Evolutionary conservation across 2,888 invertebrate genomes (phyloP).

Genomic region (Creontiades dilutus): DNA sequence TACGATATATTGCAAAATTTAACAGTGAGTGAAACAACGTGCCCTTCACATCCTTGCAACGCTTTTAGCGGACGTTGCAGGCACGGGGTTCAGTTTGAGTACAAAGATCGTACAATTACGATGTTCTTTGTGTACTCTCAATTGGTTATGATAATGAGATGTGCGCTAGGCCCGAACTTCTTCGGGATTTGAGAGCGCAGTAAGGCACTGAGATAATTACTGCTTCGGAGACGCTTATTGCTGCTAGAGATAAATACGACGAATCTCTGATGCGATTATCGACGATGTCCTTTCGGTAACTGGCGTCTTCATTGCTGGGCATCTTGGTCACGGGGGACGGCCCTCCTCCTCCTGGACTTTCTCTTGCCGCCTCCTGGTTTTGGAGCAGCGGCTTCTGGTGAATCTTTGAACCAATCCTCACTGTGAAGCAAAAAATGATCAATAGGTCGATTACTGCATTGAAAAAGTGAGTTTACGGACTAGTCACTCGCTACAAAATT

Average conservation of each 20-base stretch:
- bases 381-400: slow-evolving; percentile 79
- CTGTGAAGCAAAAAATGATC: slow-evolving; percentile 78
- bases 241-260: too few species aligned
- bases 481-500: too few species aligned
- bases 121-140: background rate
- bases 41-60: background rate
- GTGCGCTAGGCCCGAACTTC: background rate
- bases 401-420: slow-evolving; percentile 95
- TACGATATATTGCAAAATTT: background rate
- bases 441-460: too few species aligned
- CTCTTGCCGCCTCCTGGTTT: slow-evolving; percentile 78
- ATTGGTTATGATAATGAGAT: background rate
- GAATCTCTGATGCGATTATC: background rate
- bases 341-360: slow-evolving; percentile 76
- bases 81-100: background rate
- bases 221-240: background rate
- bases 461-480: too few species aligned
- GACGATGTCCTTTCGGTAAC: background rate
- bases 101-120: background rate
- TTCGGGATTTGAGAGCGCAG: background rate
- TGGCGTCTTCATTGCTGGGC: background rate
- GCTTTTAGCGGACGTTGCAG: background rate
- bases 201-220: background rate
- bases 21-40: background rate
- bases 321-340: slow-evolving; percentile 72